A percentile compares a stretch with the other conserved stretches of the same genome.
Evolutionary conservation across 2,797 vertebrate species (phyloP).

Genomic region (Gymnothorax javanicus): DNA sequence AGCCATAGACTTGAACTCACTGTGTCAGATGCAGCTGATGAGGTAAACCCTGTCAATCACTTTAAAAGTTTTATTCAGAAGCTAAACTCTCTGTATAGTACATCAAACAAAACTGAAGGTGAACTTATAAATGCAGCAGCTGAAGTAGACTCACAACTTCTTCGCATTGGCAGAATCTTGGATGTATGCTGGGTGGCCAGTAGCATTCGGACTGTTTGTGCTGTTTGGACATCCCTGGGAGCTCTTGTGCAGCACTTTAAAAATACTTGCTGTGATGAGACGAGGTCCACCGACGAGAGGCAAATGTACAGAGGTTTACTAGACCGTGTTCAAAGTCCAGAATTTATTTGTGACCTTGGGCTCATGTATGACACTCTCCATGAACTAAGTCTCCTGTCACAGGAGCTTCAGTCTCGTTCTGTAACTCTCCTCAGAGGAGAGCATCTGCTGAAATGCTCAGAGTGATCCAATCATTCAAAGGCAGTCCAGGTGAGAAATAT

Average conservation of each 20-base stretch:
- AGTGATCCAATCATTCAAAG: too few relatives aligned
- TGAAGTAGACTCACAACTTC: conserved; percentile 19
- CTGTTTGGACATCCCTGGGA: conserved; percentile 35
- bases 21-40: too few relatives aligned
- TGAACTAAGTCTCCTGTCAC: conserved; percentile 29
- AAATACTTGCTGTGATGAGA: conserved; percentile 30
- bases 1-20: neutral
- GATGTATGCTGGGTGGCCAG: conserved; percentile 31
- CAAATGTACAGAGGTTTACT: conserved; percentile 25
- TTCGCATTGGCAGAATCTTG: conserved; percentile 18
- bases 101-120: neutral
- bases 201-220: conserved; percentile 26
- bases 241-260: conserved; percentile 11
- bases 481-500: too few relatives aligned
- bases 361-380: conserved; percentile 28
- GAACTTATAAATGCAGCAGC: neutral
- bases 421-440: too few relatives aligned
- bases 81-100: neutral
- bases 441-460: too few relatives aligned
- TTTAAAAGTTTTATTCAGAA: too few relatives aligned
- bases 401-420: neutral
- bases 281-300: conserved; percentile 1
- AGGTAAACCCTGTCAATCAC: too few relatives aligned
- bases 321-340: conserved; percentile 32
- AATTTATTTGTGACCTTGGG: conserved; percentile 35